Percentiles rank a stretch among this genome's conserved stretches.
Evolutionary conservation across 2,888 invertebrate genomes (phyloP).

Genomic region (Latrodectus elegans): DNA sequence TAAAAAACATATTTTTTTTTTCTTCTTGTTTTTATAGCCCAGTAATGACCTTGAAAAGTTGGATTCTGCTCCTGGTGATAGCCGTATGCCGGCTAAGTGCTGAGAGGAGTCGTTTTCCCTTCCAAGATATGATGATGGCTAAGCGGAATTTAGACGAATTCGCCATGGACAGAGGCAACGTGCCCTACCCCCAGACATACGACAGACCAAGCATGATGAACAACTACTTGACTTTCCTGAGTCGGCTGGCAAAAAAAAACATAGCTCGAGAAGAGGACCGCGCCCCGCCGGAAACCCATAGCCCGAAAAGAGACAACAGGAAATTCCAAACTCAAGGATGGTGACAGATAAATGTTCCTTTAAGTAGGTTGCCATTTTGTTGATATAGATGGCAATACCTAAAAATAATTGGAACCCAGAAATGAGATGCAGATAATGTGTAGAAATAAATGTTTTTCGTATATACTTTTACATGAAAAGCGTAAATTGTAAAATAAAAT

Average conservation of each 20-base stretch:
- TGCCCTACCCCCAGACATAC: neutral
- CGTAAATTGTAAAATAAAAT: too few relatives aligned
- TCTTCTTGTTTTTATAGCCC: neutral
- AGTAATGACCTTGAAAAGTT: slow-evolving; percentile 6
- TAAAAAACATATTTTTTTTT: too few relatives aligned
- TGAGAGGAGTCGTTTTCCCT: neutral
- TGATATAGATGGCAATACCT: too few relatives aligned
- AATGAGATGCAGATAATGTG: too few relatives aligned
- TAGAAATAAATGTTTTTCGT: too few relatives aligned
- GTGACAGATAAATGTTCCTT: neutral
- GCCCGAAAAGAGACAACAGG: slow-evolving; percentile 58
- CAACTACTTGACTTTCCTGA: slow-evolving; percentile 57
- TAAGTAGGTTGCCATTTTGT: too few relatives aligned
- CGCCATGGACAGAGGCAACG: neutral
- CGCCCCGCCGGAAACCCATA: slow-evolving; percentile 4
- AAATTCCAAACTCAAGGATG: slow-evolving; percentile 66
- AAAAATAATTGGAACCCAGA: too few relatives aligned
- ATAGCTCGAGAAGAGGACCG: neutral
- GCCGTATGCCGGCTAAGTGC: slow-evolving; percentile 3
- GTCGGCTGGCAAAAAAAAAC: slow-evolving; percentile 47
- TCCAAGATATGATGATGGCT: neutral
- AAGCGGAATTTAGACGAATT: slow-evolving; percentile 34
- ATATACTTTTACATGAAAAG: too few relatives aligned
- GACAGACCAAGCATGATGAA: slow-evolving; percentile 41
- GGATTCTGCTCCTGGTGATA: slow-evolving; percentile 36